Conservation (phyloP, 2,888 invertebrate species). For the Rhagium mordax region DNA sequence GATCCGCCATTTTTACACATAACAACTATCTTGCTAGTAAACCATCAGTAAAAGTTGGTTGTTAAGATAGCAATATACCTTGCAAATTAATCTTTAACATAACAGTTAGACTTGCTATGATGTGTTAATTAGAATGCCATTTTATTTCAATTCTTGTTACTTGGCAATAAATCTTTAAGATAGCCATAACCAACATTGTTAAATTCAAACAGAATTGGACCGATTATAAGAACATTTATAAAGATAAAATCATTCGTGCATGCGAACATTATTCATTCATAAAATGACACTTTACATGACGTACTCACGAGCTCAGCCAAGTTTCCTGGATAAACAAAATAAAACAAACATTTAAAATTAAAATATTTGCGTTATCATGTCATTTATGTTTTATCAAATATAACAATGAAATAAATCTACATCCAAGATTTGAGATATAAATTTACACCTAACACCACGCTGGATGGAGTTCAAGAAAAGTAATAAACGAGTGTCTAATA, state of each 20-base stretch:
- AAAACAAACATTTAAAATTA: conserved; percentile 1
- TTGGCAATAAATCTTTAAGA: conserved; percentile 1
- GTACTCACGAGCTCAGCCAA: conserved; percentile 51
- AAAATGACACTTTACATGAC: conserved; percentile 62
- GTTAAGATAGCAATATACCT: too few species aligned
- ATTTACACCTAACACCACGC: too few species aligned
- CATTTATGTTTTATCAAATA: neutral
- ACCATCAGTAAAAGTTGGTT: neutral
- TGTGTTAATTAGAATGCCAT: neutral
- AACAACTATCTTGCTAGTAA: neutral
- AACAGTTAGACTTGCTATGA: neutral
- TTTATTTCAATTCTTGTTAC: neutral
- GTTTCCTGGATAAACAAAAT: conserved; percentile 42
- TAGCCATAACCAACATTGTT: conserved; percentile 2
- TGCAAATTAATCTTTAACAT: neutral
- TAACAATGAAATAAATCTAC: too few species aligned
- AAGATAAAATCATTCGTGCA: conserved; percentile 60
- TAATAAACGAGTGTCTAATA: too few species aligned
- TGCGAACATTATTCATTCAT: conserved; percentile 59
- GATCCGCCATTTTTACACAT: neutral
- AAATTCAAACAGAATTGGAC: conserved; percentile 11
- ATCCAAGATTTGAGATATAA: too few species aligned
- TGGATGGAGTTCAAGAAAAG: too few species aligned
- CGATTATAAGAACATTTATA: conserved; percentile 55
- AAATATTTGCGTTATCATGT: neutral